A percentile compares a stretch with the other conserved stretches of the same genome.
Evolutionary conservation across 2,888 invertebrate genomes (phyloP).

Genomic region (Neoscelio sp.): DNA sequence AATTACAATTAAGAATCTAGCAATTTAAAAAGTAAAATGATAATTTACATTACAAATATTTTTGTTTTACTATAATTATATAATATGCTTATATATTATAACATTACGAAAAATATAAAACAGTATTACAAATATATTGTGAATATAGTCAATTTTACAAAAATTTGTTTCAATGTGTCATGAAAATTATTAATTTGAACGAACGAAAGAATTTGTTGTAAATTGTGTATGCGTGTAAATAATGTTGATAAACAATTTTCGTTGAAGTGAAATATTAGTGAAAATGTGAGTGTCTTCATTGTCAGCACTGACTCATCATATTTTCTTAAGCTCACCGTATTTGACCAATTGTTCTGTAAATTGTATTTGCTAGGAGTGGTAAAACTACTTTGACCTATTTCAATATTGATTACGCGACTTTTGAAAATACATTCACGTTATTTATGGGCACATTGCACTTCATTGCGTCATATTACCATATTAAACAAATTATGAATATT

Average conservation of each 20-base stretch:
- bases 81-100: no score
- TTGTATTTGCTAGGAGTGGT: constrained; percentile 61
- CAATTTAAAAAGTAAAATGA: no score
- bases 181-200: no score
- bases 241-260: no score
- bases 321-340: constrained; percentile 43
- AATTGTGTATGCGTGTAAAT: background rate
- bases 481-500: constrained; percentile 22
- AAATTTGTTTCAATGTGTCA: no score
- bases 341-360: constrained; percentile 60
- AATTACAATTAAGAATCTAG: no score
- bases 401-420: constrained; percentile 52
- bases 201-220: no score
- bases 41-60: no score
- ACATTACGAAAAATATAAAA: no score
- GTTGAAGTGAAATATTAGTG: background rate
- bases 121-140: no score
- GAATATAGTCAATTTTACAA: no score
- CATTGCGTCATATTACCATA: constrained; percentile 24
- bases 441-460: constrained; percentile 45
- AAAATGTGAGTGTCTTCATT: constrained; percentile 4
- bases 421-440: constrained; percentile 33
- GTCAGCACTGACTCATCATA: constrained; percentile 50
- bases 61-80: no score
- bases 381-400: constrained; percentile 61